phyloP scores from a whole-genome alignment of 92 coral and sea anemone genomes.

The Palythoa grandiflora region DNA sequence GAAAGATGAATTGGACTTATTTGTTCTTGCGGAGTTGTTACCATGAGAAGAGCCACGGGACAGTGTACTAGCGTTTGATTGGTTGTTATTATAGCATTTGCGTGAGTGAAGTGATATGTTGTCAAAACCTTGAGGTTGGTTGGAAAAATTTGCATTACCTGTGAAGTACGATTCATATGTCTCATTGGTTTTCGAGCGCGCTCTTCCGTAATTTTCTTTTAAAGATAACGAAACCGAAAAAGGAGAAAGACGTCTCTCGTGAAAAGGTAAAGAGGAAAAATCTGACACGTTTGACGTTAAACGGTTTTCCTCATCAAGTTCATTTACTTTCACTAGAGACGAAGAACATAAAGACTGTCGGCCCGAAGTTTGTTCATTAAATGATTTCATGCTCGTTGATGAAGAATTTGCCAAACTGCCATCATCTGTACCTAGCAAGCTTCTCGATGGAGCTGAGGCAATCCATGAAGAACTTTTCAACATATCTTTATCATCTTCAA shows the following conservation, averaged over 20 bases:
- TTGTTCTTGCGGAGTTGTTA: not conserved
- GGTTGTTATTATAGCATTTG: not conserved
- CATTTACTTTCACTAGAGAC: not conserved
- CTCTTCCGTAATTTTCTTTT: not conserved
- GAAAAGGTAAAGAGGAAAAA: constrained; percentile 17
- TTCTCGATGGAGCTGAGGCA: not conserved
- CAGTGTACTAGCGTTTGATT: not conserved
- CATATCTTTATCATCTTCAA: not conserved
- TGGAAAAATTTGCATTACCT: not conserved
- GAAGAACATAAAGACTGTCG: constrained; percentile 4
- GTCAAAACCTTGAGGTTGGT: not conserved
- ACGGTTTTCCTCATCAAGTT: not conserved
- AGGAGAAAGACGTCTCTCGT: not conserved
- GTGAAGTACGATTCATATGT: not conserved
- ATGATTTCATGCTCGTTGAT: not conserved
- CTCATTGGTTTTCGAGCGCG: constrained; percentile 24
- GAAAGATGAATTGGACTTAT: constrained; percentile 16
- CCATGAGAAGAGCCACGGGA: not conserved
- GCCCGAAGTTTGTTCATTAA: not conserved
- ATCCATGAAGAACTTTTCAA: not conserved
- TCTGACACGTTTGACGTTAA: constrained; percentile 6
- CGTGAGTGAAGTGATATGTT: not conserved
- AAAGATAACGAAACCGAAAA: not conserved
- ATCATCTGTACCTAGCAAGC: not conserved
- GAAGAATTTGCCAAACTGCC: not conserved